Evolutionary conservation across 2,797 vertebrate species (phyloP), one percentile per base, ranked within the genome.

Genomic region (Eulemur mongoz): DNA sequence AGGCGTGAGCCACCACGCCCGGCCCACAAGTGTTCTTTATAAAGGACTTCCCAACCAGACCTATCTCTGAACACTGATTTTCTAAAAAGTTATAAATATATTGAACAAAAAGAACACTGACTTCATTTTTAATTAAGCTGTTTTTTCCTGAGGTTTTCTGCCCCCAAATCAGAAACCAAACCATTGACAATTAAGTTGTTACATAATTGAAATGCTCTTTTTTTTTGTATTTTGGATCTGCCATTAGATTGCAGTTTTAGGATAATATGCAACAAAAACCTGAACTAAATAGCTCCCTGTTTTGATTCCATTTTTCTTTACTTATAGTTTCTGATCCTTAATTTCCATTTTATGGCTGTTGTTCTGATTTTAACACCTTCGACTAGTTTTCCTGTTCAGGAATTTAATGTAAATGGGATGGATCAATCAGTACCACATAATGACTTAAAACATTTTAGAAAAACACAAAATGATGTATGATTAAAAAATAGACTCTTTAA

Each of bases 401-500:
- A 5, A 57, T 57, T 57, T 45, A 75, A 48, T 75, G 15, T 75
- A 48, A 80, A 75, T 76, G 35, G 7, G 43, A 84, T 84, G 10
- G 43, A 84, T 84, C 65, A 48, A 23, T 18, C 27, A 78, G 35
- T 59, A 57, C 17, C 32, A 86, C 17, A 50, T 43, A 40, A 32
- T 61, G 23, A 27, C 52, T 87, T 93, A 80, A 87, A 76, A 87
- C 32, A 80, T 80, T 93, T 80, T 93, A 87, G 65, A 72, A 93
- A 61, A 87, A 18, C 65, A 70, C 40, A 25, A 86, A 70, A 70
- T 70, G n/a, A 59, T 87, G 15, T 30, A n/a, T 88, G 35, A 61
- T 88, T 83, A 63, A 83, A 63, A 93, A 93, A 69, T 48, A 57
- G 48, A 69, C 50, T 78, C 30, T 76, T 76, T n/a, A 76, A 50